A percentile compares a stretch with the other conserved stretches of the same genome.
Evolutionary conservation across 2,113 vertebrate genomes (phyloP).

Genomic region (Micronycteris hirsuta): DNA sequence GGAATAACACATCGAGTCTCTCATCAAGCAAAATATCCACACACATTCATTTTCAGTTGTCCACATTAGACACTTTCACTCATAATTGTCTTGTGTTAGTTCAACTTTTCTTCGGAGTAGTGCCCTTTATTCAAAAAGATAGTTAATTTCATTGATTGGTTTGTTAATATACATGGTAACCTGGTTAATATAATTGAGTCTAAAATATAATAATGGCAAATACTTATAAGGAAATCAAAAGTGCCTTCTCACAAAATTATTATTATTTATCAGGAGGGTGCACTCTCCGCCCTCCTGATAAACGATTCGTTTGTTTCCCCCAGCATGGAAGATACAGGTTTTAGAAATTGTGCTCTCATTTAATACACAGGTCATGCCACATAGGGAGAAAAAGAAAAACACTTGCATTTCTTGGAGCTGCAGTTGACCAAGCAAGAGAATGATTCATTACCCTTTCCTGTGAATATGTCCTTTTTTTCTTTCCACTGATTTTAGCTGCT

Average conservation of each 20-base stretch:
- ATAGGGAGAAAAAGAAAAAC: neutral
- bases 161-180: neutral
- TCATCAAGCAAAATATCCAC: neutral
- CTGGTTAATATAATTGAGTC: neutral
- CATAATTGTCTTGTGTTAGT: neutral
- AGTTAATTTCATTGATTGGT: neutral
- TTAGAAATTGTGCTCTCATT: neutral
- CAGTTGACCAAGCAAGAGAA: neutral
- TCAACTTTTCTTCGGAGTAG: neutral
- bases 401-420: neutral
- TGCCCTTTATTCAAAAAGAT: neutral
- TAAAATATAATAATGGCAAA: neutral
- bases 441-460: constrained; percentile 44
- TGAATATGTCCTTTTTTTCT: constrained; percentile 33
- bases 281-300: too few species aligned
- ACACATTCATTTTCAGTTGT: neutral
- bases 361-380: neutral
- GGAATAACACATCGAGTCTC: neutral
- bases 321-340: neutral
- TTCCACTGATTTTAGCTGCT: constrained; percentile 49
- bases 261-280: neutral
- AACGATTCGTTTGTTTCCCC: too few species aligned
- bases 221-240: neutral
- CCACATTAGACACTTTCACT: neutral
- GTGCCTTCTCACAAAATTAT: neutral